Percentiles rank a stretch among this genome's conserved stretches.
Conservation (phyloP, 1,140 invertebrate genomes). For the Drosophila setifemur region DNA sequence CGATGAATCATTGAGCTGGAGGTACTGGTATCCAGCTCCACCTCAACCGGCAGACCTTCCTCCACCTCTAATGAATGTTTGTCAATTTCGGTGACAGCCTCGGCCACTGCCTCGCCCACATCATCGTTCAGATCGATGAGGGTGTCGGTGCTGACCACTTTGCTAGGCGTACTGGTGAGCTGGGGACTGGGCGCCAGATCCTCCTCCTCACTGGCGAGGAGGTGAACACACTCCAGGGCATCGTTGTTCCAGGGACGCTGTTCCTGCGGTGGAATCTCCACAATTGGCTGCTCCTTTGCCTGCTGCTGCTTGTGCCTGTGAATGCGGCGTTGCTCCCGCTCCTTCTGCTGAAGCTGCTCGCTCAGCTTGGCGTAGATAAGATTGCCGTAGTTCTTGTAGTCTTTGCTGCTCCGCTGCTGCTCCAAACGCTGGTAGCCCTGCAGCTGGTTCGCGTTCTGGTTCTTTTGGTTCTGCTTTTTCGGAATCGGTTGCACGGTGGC, state of each 20-base stretch:
- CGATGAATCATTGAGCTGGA: conserved; percentile 82
- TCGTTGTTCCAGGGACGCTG: conserved; percentile 48
- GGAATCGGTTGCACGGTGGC: conserved; percentile 76
- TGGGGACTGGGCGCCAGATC: conserved; percentile 61
- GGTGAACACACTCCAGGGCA: conserved; percentile 73
- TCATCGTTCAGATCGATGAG: conserved; percentile 69
- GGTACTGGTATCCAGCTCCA: conserved; percentile 81
- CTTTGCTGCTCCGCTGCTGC: conserved; percentile 54
- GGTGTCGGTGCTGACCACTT: conserved; percentile 68
- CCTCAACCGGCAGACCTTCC: conserved; percentile 67
- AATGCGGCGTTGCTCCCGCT: conserved; percentile 58
- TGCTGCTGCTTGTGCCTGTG: conserved; percentile 59
- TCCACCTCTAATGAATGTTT: conserved; percentile 45
- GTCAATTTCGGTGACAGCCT: conserved; percentile 44
- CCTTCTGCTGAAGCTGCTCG: conserved; percentile 76
- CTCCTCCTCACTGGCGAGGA: conserved; percentile 76
- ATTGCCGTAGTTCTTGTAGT: conserved; percentile 77
- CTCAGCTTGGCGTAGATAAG: conserved; percentile 77
- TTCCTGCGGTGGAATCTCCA: conserved; percentile 4
- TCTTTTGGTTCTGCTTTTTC: conserved; percentile 50
- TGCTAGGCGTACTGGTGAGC: conserved; percentile 57
- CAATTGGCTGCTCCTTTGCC: conserved; percentile 27
- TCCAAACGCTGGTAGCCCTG: conserved; percentile 69
- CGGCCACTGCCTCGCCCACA: conserved; percentile 64
- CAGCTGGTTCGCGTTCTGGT: conserved; percentile 36